Conservation (phyloP, 2,797 vertebrate species). For the Rhinatrema bivittatum region DNA sequence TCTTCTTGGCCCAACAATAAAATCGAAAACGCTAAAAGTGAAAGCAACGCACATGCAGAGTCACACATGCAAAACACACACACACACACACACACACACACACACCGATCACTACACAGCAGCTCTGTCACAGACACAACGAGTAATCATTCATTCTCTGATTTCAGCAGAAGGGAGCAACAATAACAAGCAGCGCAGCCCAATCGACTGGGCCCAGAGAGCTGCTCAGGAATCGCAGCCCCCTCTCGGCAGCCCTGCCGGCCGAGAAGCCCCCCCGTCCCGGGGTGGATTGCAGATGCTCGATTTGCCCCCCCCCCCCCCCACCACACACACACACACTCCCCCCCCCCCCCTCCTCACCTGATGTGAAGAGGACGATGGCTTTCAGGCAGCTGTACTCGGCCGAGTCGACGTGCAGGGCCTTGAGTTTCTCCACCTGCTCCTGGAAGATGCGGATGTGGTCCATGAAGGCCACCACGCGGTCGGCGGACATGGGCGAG, state of each 20-base stretch:
- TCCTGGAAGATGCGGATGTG: slow-evolving; percentile 99
- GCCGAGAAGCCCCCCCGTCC: too few species aligned
- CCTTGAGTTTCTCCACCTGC: slow-evolving; percentile 98
- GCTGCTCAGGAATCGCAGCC: too few species aligned
- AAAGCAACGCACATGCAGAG: neutral
- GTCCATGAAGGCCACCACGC: slow-evolving; percentile 98
- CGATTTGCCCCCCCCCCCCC: neutral
- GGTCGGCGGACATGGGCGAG: slow-evolving; percentile 95
- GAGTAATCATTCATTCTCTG: too few species aligned
- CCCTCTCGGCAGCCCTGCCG: too few species aligned
- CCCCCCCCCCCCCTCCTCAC: slow-evolving; percentile 57
- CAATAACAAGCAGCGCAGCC: too few species aligned
- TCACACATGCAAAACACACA: neutral
- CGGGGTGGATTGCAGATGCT: too few species aligned
- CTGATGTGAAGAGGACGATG: slow-evolving; percentile 97
- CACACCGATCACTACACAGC: too few species aligned
- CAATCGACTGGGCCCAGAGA: too few species aligned
- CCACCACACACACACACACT: neutral
- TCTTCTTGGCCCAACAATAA: neutral
- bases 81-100: slow-evolving; percentile 7
- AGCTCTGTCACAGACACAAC: too few species aligned
- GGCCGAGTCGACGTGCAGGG: slow-evolving; percentile 93
- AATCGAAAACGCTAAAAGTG: slow-evolving; percentile 13
- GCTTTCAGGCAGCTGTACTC: slow-evolving; percentile 98
- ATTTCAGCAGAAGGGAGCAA: too few species aligned